These are phyloP conservation scores for Melanotaenia pygmaea DNA, from an alignment of 2,797 vertebrate species.

Conservation along the genomic window DNA sequence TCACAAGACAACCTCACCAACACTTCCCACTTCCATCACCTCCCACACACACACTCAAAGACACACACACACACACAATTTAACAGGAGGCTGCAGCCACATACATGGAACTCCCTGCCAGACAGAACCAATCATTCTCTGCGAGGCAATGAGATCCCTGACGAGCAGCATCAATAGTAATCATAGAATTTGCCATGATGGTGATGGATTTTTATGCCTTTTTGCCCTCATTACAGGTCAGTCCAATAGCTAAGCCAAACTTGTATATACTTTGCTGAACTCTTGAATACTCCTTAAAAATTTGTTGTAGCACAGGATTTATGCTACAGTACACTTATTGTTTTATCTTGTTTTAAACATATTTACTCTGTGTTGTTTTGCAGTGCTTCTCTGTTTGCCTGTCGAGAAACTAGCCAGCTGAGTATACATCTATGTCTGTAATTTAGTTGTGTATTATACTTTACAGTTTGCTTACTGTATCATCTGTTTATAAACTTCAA, in stretches of 20 bases:
- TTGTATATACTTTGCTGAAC: slow-evolving; percentile 48
- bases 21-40: slow-evolving; percentile 44
- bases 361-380: not conserved
- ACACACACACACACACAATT: slow-evolving; percentile 36
- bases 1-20: slow-evolving; percentile 63
- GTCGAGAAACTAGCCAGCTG: not conserved
- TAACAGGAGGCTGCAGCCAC: slow-evolving; percentile 50
- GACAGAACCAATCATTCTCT: slow-evolving; percentile 75
- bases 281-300: slow-evolving; percentile 16
- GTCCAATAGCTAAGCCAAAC: slow-evolving; percentile 56
- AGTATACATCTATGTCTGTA: not conserved
- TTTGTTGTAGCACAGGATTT: not conserved
- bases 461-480: not conserved
- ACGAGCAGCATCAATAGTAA: slow-evolving; percentile 81
- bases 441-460: not conserved
- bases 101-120: slow-evolving; percentile 67
- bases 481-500: slow-evolving; percentile 11
- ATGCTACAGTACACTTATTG: not conserved
- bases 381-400: not conserved
- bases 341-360: not conserved
- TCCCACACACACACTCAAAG: slow-evolving; percentile 20
- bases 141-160: slow-evolving; percentile 72
- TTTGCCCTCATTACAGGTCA: slow-evolving; percentile 73
- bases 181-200: slow-evolving; percentile 75
- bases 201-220: slow-evolving; percentile 78